phyloP scores from a whole-genome alignment of 2,888 invertebrate genomes.

The Yponomeuta plumbellus region DNA sequence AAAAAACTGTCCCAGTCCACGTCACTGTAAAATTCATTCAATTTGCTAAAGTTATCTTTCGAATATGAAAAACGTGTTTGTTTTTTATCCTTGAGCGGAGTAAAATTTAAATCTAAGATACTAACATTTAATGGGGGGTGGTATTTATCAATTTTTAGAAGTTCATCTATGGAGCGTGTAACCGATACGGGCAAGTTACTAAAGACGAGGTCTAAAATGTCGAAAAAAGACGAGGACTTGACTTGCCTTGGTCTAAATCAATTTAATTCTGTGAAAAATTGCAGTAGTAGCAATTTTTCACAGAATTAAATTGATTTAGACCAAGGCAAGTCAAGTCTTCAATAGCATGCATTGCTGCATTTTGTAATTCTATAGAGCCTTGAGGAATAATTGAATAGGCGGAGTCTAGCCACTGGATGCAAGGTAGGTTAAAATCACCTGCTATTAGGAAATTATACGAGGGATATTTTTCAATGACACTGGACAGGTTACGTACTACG shows the following conservation, averaged over 20 bases:
- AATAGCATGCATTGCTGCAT: background rate
- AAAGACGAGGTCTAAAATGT: slow-evolving; percentile 5
- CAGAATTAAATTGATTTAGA: slow-evolving; percentile 1
- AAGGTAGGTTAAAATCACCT: slow-evolving; percentile 11
- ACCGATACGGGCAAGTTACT: background rate
- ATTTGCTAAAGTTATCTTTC: background rate
- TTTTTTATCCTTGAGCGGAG: background rate
- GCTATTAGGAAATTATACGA: slow-evolving; percentile 6
- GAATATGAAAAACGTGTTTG: background rate
- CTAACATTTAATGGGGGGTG: background rate
- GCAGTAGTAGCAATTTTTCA: background rate
- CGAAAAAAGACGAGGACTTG: too few relatives aligned
- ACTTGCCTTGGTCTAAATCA: too few relatives aligned
- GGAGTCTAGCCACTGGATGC: background rate
- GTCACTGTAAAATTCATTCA: background rate
- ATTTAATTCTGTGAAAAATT: too few relatives aligned
- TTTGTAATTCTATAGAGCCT: slow-evolving; percentile 11
- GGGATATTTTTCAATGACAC: background rate
- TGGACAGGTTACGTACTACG: background rate
- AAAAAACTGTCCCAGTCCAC: background rate
- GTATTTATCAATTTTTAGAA: background rate
- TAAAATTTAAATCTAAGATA: slow-evolving; percentile 2
- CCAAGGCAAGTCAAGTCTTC: slow-evolving; percentile 3
- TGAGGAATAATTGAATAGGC: background rate
- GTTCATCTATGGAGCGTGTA: background rate